phyloP scores from a whole-genome alignment of 2,113 vertebrate species.

The Cololabis saira region DNA sequence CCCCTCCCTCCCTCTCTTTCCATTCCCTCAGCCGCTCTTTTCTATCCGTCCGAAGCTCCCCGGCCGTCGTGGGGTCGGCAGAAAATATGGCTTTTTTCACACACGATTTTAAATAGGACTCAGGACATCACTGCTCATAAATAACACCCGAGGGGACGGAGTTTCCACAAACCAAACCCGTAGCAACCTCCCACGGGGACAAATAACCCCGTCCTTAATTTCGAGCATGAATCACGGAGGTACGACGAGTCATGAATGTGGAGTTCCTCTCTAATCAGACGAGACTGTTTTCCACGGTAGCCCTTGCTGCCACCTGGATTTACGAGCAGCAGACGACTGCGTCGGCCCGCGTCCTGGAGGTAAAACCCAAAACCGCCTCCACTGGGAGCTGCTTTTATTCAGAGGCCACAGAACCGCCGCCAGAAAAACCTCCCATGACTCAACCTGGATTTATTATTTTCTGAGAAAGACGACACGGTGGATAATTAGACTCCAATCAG shows the following conservation, averaged over 20 bases:
- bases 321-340: too few relatives aligned
- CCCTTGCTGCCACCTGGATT: too few relatives aligned
- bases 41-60: conserved; percentile 38
- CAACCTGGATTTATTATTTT: too few relatives aligned
- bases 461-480: too few relatives aligned
- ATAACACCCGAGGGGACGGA: not conserved
- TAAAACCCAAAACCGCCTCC: too few relatives aligned
- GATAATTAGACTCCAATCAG: too few relatives aligned
- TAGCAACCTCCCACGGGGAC: conserved; percentile 13
- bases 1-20: conserved; percentile 23
- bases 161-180: conserved; percentile 28
- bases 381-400: too few relatives aligned
- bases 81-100: conserved; percentile 44
- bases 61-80: conserved; percentile 10
- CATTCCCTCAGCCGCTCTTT: conserved; percentile 34
- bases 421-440: too few relatives aligned
- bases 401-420: too few relatives aligned
- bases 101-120: conserved; percentile 33
- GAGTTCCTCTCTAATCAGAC: not conserved
- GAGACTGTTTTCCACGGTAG: too few relatives aligned
- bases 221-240: not conserved
- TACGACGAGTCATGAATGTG: not conserved
- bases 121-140: not conserved
- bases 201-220: not conserved
- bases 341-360: too few relatives aligned